Evolutionary conservation across 2,888 invertebrate species (phyloP).

Genomic region (Sesia apiformis): DNA sequence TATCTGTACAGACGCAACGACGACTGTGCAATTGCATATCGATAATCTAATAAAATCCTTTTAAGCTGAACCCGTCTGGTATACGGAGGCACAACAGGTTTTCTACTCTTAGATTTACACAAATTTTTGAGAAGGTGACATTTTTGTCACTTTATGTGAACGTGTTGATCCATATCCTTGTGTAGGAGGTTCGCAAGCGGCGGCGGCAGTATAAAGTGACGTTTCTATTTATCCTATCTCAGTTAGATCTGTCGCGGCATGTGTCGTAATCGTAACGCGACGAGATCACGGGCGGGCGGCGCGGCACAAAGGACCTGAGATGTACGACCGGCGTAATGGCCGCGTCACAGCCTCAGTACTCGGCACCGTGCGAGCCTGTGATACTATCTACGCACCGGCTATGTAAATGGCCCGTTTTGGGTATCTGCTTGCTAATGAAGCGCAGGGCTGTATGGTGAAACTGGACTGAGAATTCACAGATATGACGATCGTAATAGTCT

Average conservation of each 20-base stretch:
- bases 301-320: constrained; percentile 66
- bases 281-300: constrained; percentile 39
- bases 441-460: constrained; percentile 48
- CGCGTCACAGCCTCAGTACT: constrained; percentile 56
- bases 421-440: constrained; percentile 72
- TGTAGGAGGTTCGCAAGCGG: constrained; percentile 45
- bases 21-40: constrained; percentile 50
- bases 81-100: neutral
- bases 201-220: constrained; percentile 58
- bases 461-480: constrained; percentile 57
- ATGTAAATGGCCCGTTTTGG: constrained; percentile 70
- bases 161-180: constrained; percentile 47
- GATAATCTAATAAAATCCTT: constrained; percentile 48
- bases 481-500: constrained; percentile 50
- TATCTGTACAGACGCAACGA: constrained; percentile 45
- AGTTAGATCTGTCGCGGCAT: constrained; percentile 59
- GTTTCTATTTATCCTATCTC: constrained; percentile 68
- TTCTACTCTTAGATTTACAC: neutral
- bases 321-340: constrained; percentile 62
- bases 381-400: constrained; percentile 67
- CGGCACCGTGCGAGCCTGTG: constrained; percentile 32
- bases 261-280: constrained; percentile 64
- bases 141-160: constrained; percentile 42
- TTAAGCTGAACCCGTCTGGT: no score
- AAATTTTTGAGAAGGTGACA: constrained; percentile 26